Evolutionary conservation across 2,888 invertebrate genomes (phyloP).

Genomic region (Eurytoma californica): DNA sequence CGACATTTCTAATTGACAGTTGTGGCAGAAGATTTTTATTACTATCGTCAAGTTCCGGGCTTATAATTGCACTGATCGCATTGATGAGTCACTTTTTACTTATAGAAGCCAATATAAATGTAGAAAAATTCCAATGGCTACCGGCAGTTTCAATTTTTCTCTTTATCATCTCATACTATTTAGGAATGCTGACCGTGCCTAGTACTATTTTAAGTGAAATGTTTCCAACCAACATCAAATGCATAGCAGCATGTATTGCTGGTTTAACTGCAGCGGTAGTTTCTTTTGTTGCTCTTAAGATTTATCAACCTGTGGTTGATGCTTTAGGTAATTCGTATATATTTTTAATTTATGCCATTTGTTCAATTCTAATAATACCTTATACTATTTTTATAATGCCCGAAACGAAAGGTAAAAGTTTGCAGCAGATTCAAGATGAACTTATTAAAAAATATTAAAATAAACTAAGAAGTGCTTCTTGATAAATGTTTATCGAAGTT

Average conservation of each 20-base stretch:
- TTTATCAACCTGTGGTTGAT: conserved; percentile 64
- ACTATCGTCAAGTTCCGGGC: conserved; percentile 63
- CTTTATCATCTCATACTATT: conserved; percentile 25
- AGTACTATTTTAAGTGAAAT: conserved; percentile 65
- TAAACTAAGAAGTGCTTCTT: neutral
- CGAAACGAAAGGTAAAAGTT: conserved; percentile 67
- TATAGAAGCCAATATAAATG: neutral
- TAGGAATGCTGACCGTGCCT: conserved; percentile 62
- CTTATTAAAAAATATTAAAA: conserved; percentile 45
- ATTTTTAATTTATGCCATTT: conserved; percentile 62
- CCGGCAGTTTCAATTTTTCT: conserved; percentile 39
- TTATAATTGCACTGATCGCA: conserved; percentile 56
- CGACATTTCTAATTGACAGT: conserved; percentile 65
- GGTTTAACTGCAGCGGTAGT: conserved; percentile 61
- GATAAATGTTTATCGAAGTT: no score
- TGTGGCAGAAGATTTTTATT: conserved; percentile 66
- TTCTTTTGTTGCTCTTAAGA: conserved; percentile 63
- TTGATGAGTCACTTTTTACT: conserved; percentile 57
- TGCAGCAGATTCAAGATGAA: conserved; percentile 58
- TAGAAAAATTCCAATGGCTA: conserved; percentile 20
- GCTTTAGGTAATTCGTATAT: conserved; percentile 61
- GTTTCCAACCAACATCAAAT: conserved; percentile 66
- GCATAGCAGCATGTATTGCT: conserved; percentile 61
- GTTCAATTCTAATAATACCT: conserved; percentile 53
- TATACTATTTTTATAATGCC: conserved; percentile 57